A percentile compares a stretch with the other conserved stretches of the same genome.
phyloP scores from a whole-genome alignment of 1,140 invertebrate species.

The Drosophila bocki region DNA sequence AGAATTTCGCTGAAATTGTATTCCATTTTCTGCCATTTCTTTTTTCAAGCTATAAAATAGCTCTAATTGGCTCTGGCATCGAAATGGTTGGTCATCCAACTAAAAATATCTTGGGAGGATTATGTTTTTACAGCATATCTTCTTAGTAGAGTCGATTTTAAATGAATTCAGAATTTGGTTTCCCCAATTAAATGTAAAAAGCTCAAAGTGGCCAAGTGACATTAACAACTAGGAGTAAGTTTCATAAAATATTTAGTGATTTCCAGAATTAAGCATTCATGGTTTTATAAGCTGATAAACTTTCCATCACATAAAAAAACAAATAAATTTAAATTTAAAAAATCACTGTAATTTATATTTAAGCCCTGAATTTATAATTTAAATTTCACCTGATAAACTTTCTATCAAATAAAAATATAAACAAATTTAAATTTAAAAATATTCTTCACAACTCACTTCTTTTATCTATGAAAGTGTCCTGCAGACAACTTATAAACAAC shows the following conservation, averaged over 20 bases:
- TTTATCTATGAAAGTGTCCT: neutral
- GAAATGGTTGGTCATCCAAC: no score
- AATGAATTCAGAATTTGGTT: neutral
- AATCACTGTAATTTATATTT: neutral
- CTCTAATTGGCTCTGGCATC: slow-evolving; percentile 33
- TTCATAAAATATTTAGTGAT: neutral
- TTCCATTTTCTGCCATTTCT: slow-evolving; percentile 29
- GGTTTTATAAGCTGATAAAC: no score
- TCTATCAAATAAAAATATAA: no score
- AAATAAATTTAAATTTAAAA: no score
- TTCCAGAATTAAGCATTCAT: no score
- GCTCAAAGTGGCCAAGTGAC: neutral
- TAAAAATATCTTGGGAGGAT: slow-evolving; percentile 1
- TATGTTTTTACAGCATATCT: neutral
- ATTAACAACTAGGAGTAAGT: neutral
- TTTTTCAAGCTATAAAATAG: slow-evolving; percentile 30
- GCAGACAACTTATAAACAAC: slow-evolving; percentile 10
- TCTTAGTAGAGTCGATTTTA: neutral
- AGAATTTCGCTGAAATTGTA: slow-evolving; percentile 40
- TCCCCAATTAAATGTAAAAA: neutral
- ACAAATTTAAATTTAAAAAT: neutral
- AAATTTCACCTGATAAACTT: neutral
- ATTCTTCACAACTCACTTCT: no score
- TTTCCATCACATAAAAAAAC: no score
- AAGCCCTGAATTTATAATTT: no score